Base-by-base conservation (phyloP, 1,140 invertebrate genomes). In the Parapsyche elsis region DNA sequence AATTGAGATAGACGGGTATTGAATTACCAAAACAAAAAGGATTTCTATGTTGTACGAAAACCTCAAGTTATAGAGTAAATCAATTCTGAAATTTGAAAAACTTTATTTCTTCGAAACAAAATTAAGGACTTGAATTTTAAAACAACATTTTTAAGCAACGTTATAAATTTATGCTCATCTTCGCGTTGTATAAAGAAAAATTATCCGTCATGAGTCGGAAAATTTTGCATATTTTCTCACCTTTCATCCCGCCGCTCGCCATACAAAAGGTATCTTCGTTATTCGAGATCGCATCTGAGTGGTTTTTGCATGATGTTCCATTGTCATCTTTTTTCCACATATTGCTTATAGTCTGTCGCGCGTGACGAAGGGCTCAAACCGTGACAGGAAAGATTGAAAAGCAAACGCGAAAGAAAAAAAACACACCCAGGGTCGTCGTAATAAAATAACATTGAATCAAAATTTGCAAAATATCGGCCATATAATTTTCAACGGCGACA, bases 381-480 rank as follows among this genome's bases (percentile, higher is more conserved):
- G n/a, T 26, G 64, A 23, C 64, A 19, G 12, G 24, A 10, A 14
- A 24, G 64, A 67, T 67, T 67, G 64, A 67, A 67, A 67, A 67
- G 64, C 49, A 16, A 67, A 23, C 23, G 64, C 9, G 23, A 26
- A 67, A 67, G 64, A n/a, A 30, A 67, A 67, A 26, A 9, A 21
- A 16, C n/a, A 67, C 23, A 1, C 24, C 26, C 23, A 26, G 9
- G 64, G 24, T 26, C 23, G 64, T 9, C 64, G 49, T 61, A 61
- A 61, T 61, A 67, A 67, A 67, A 23, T 26, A 67, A 67, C 26
- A 67, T 67, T 23, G 64, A 26, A 67, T 61, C 59, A 21, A 10
- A 53, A 53, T 5, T 5, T 53, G 49, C 1, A 46, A 53, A 53
- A 53, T 53, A 53, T 53, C 12, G 49, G 49, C 16, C 2, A 16